Conservation (phyloP, 1,140 invertebrate species). For the Lucilia sericata region DNA sequence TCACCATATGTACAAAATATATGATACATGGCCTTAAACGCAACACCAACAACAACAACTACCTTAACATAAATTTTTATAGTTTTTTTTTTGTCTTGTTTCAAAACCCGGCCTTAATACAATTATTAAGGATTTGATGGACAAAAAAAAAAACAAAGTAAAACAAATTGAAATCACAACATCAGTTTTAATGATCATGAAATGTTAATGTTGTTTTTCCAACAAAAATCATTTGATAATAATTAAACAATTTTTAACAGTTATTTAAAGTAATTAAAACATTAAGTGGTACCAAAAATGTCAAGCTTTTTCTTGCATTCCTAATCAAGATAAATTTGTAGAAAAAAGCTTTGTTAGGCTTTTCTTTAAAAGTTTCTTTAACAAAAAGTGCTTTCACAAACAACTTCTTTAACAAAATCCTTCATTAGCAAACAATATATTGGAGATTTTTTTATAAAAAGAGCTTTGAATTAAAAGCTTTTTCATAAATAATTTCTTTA, state of each 20-base stretch:
- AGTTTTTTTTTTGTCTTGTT: not conserved
- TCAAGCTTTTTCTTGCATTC: too few relatives aligned
- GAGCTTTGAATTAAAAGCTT: too few relatives aligned
- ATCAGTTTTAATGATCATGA: slow-evolving; percentile 11
- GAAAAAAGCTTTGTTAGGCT: too few relatives aligned
- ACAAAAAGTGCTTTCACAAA: too few relatives aligned
- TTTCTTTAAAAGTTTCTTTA: too few relatives aligned
- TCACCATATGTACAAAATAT: slow-evolving; percentile 1
- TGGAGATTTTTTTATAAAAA: too few relatives aligned
- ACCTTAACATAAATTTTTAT: too few relatives aligned
- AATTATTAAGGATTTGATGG: not conserved
- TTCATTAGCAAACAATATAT: too few relatives aligned
- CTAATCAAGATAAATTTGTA: too few relatives aligned
- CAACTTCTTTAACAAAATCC: too few relatives aligned
- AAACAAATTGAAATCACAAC: slow-evolving; percentile 29
- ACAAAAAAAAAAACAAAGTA: not conserved
- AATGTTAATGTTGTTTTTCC: not conserved
- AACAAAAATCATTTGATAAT: not conserved
- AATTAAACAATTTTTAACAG: not conserved
- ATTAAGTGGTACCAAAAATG: not conserved
- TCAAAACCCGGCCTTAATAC: not conserved
- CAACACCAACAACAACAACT: not conserved
- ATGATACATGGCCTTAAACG: slow-evolving; percentile 14
- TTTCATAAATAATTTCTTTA: too few relatives aligned
- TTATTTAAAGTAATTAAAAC: not conserved